Evolutionary conservation across 2,113 vertebrate species (phyloP), one percentile per base, ranked within the genome.

Genomic region (Microcebus tavaratra): DNA sequence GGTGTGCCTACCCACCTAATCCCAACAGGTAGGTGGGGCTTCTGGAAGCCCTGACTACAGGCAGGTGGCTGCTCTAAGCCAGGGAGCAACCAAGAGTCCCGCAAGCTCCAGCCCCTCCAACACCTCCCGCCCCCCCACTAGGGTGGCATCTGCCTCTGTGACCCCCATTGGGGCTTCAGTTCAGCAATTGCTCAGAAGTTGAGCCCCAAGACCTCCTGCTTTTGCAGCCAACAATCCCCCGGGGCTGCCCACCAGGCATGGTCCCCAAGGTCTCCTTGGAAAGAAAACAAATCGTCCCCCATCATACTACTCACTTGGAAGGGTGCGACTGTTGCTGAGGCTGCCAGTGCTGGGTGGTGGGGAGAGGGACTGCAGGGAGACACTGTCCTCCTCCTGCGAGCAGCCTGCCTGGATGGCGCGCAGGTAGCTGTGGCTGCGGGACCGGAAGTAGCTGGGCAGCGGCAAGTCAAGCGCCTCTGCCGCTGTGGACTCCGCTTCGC

Each of bases 331-430:
- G 97, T 98, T 99, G 98, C 99, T 98, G 95, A 99, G 99, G 79
- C 99, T 99, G 97, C 99, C 98, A 91, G 99, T 99, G 25, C 98
- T 98, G 7, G 99, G 99, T 0, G 99, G 99, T 0, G 99, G 99
- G 29, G 99, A 99, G 97, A 99, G 99, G 31, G 99, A 99, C 97
- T 99, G 99, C 36, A 99, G 75, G 78, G 99, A 99, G 57, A 99
- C 98, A 0, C 99, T 99, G 99, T 99, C 99, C 75, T 99, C 99
- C 2, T 99, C 99, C 98, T 99, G 99, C 53, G 99, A 99, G 97
- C 99, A 99, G 98, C 99, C 99, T 0, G 99, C 99, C 98, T 99
- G 99, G 98, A 99, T 99, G 98, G 99, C 99, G n/a, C 99, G 99
- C 98, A 99, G 99, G 99, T 99, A 99, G 98, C 99, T 99, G 98